phyloP scores from a whole-genome alignment of 1,140 invertebrate species.

The Maniola jurtina region DNA sequence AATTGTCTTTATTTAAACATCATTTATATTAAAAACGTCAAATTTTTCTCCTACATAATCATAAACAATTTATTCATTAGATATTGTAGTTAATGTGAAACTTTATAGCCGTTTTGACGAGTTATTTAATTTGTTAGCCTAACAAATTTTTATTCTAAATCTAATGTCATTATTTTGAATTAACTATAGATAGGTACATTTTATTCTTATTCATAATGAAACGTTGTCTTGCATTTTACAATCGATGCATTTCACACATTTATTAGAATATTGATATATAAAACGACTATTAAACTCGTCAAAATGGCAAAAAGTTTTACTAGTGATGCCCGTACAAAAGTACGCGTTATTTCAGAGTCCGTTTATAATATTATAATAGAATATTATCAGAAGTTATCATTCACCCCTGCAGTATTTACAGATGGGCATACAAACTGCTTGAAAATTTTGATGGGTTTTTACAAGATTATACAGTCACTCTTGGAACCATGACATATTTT shows the following conservation, averaged over 20 bases:
- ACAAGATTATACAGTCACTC: slow-evolving; percentile 17
- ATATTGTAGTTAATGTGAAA: background rate
- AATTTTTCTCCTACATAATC: background rate
- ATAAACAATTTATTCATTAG: background rate
- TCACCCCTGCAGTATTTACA: slow-evolving; percentile 27
- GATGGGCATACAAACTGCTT: slow-evolving; percentile 20
- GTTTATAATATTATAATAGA: background rate
- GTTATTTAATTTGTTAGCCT: background rate
- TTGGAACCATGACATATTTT: slow-evolving; percentile 1
- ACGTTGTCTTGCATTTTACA: background rate
- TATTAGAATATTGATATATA: background rate
- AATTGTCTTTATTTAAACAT: background rate
- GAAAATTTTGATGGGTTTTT: slow-evolving; percentile 9
- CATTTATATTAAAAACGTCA: background rate
- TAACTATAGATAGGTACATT: too few relatives aligned
- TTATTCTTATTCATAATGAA: too few relatives aligned
- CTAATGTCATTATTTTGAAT: background rate
- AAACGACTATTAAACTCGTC: background rate
- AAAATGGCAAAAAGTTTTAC: slow-evolving; percentile 4
- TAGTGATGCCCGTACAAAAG: background rate
- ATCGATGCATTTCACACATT: background rate
- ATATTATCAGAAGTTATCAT: slow-evolving; percentile 2
- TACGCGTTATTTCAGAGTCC: background rate
- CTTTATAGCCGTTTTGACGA: background rate
- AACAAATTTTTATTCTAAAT: background rate